Conservation (phyloP, 2,797 vertebrate genomes). For the Coendou prehensilis region DNA sequence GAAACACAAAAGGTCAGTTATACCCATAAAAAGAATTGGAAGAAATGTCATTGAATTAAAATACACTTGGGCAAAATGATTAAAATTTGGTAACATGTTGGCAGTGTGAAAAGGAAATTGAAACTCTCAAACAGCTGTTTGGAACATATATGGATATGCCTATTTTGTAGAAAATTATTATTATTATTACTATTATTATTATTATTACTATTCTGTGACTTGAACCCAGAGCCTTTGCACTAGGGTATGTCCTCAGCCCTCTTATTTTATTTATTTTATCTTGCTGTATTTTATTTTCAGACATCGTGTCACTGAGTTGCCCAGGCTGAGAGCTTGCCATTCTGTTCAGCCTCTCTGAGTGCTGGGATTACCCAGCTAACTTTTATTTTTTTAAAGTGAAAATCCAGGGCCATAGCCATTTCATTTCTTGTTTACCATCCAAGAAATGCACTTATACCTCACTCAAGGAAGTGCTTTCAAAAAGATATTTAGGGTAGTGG, state of each 20-base stretch:
- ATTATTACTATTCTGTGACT: not conserved
- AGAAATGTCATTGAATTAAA: slow-evolving; percentile 48
- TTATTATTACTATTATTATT: not conserved
- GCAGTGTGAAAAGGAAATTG: not conserved
- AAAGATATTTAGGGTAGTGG: not conserved
- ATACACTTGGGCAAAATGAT: not conserved
- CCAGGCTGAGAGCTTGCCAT: not conserved
- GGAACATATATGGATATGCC: not conserved
- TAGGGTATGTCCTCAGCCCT: not conserved
- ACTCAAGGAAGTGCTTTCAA: not conserved
- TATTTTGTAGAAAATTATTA: not conserved
- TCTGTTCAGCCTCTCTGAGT: not conserved
- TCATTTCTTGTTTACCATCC: not conserved
- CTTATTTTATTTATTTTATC: not conserved
- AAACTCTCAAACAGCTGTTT: not conserved
- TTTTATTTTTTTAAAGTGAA: slow-evolving; percentile 1
- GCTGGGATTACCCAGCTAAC: not conserved
- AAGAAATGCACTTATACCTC: not conserved
- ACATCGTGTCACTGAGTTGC: not conserved
- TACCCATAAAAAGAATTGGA: not conserved
- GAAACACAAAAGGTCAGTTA: not conserved
- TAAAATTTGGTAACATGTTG: not conserved
- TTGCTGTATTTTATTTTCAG: not conserved
- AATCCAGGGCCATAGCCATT: not conserved
- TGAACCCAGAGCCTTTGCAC: not conserved